A percentile compares a stretch with the other conserved stretches of the same genome.
Evolutionary conservation across 1,140 invertebrate genomes (phyloP).

Genomic region (Diplogasteroides magnus): DNA sequence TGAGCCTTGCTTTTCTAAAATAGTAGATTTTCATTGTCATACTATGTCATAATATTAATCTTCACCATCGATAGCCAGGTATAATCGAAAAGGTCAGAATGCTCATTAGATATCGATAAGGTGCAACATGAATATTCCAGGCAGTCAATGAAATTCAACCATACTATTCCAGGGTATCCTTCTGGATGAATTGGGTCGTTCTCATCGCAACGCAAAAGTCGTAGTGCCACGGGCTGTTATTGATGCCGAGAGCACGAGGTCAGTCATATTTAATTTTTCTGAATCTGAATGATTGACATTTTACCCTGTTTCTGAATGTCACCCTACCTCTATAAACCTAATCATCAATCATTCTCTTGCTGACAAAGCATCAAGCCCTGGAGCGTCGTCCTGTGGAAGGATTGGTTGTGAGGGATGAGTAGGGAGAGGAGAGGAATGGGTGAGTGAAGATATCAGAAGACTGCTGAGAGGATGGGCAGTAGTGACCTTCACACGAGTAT

Average conservation of each 20-base stretch:
- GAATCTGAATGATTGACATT: too few relatives aligned
- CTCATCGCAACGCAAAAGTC: conserved; percentile 10
- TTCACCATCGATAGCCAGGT: too few relatives aligned
- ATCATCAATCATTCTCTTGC: background rate
- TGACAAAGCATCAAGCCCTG: background rate
- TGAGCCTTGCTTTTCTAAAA: too few relatives aligned
- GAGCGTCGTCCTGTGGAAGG: background rate
- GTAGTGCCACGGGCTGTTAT: conserved; percentile 16
- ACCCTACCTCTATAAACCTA: too few relatives aligned
- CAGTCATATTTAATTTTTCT: background rate
- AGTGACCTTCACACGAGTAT: too few relatives aligned
- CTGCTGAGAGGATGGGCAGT: background rate
- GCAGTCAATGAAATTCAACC: background rate
- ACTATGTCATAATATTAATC: too few relatives aligned
- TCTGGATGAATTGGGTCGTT: conserved; percentile 13
- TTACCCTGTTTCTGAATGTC: too few relatives aligned
- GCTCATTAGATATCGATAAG: too few relatives aligned
- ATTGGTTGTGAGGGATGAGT: background rate
- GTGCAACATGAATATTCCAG: background rate
- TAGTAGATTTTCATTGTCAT: too few relatives aligned
- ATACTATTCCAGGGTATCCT: conserved; percentile 11
- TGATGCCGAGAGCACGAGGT: conserved; percentile 9
- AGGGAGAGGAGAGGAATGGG: background rate
- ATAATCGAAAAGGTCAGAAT: too few relatives aligned
- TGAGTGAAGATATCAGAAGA: background rate